phyloP scores from a whole-genome alignment of 2,797 vertebrate genomes.

The Chelmon rostratus region DNA sequence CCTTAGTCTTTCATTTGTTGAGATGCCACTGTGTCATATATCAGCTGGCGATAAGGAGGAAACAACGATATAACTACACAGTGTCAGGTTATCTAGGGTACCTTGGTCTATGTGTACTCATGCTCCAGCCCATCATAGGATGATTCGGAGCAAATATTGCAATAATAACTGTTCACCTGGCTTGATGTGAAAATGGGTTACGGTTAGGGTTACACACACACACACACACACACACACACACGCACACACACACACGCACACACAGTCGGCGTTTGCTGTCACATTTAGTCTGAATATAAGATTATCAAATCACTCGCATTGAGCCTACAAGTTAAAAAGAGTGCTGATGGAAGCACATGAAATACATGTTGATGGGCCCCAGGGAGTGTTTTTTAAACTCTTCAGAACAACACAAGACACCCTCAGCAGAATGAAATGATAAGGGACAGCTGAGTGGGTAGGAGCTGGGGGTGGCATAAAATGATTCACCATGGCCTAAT shows the following conservation, averaged over 20 bases:
- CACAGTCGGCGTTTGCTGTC: slow-evolving; percentile 19
- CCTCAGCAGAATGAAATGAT: slow-evolving; percentile 58
- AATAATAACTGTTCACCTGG: not conserved
- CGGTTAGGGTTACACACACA: not conserved
- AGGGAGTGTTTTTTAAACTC: slow-evolving; percentile 50
- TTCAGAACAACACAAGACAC: slow-evolving; percentile 55
- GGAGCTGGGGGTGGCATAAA: slow-evolving; percentile 65
- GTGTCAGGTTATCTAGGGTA: not conserved
- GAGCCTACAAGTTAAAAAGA: slow-evolving; percentile 47
- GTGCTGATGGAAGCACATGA: slow-evolving; percentile 67
- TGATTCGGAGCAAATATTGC: not conserved
- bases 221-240: no score
- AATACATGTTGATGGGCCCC: slow-evolving; percentile 64
- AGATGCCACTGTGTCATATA: not conserved
- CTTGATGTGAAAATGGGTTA: not conserved
- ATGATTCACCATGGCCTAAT: slow-evolving; percentile 68
- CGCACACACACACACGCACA: not conserved
- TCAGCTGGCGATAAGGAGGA: not conserved
- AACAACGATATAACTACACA: not conserved
- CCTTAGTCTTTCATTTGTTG: not conserved
- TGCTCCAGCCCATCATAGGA: not conserved
- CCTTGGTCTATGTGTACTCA: not conserved
- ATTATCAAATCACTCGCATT: slow-evolving; percentile 61
- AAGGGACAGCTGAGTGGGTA: slow-evolving; percentile 74
- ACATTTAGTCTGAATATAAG: slow-evolving; percentile 30